A percentile compares a stretch with the other conserved stretches of the same genome.
These are phyloP conservation scores for Phyto melanocephala DNA, from an alignment of 2,888 invertebrate genomes.

Conservation along the genomic window DNA sequence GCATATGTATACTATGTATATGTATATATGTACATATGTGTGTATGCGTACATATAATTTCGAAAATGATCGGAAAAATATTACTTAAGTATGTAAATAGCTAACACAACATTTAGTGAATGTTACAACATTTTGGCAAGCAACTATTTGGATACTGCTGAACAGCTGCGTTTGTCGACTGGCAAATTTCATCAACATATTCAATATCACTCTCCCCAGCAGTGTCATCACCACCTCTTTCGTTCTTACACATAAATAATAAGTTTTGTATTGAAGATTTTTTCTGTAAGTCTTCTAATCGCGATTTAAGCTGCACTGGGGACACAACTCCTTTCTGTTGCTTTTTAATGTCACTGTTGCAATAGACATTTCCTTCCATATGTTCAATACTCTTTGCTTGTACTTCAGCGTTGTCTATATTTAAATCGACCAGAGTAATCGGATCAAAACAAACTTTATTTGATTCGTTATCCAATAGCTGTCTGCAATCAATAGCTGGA, in stretches of 20 bases:
- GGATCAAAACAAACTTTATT: conserved; percentile 32
- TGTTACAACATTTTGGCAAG: conserved; percentile 73
- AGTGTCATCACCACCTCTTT: conserved; percentile 57
- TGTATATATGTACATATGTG: too few species aligned
- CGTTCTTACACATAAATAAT: conserved; percentile 36
- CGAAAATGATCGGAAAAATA: conserved; percentile 39
- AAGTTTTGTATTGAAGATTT: conserved; percentile 68
- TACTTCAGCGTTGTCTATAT: neutral
- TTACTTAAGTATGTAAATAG: conserved; percentile 9
- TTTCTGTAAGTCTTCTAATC: conserved; percentile 80
- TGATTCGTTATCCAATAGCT: conserved; percentile 64
- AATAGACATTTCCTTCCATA: conserved; percentile 27
- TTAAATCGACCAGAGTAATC: neutral
- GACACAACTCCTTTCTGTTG: conserved; percentile 80
- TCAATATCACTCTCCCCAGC: conserved; percentile 72
- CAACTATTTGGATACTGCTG: conserved; percentile 67
- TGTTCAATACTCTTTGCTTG: neutral
- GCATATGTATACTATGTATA: too few species aligned
- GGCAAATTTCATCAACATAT: conserved; percentile 70
- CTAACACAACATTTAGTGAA: conserved; percentile 69
- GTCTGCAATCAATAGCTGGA: conserved; percentile 72
- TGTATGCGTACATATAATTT: neutral
- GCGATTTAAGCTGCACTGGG: conserved; percentile 83
- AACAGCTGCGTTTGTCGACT: conserved; percentile 54
- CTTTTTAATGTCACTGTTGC: conserved; percentile 56